A percentile compares a stretch with the other conserved stretches of the same genome.
Evolutionary conservation across 2,113 vertebrate genomes (phyloP).

Genomic region (Petrocephalus microphthalmus): DNA sequence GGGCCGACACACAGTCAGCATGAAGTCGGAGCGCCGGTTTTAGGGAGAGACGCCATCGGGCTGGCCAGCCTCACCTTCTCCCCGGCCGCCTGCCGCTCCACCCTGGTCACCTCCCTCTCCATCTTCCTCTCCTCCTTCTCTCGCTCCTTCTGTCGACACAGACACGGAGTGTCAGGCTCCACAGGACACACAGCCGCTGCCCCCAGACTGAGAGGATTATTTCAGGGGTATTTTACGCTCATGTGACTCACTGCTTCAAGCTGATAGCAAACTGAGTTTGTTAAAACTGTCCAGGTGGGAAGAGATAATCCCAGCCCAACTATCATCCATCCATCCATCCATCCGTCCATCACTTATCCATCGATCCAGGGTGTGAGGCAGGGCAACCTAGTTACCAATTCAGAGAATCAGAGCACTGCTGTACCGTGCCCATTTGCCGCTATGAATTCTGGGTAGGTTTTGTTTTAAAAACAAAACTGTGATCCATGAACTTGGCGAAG

Average conservation of each 20-base stretch:
- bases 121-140: conserved; percentile 77
- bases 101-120: conserved; percentile 76
- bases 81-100: conserved; percentile 49
- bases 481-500: neutral
- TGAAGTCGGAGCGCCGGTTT: neutral
- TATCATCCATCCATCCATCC: neutral
- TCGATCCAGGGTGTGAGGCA: neutral
- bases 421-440: neutral
- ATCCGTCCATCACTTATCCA: neutral
- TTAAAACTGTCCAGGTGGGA: neutral
- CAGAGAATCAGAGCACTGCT: neutral
- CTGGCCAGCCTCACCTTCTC: conserved; percentile 41
- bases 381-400: neutral
- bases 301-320: neutral
- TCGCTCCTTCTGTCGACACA: conserved; percentile 66
- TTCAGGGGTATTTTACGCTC: neutral
- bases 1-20: neutral
- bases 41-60: neutral
- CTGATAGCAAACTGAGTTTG: neutral
- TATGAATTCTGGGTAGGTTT: neutral
- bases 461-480: neutral
- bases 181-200: neutral
- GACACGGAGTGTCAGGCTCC: neutral
- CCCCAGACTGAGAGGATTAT: neutral
- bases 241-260: neutral